Base-by-base conservation (phyloP, 2,797 vertebrate species). In the Catamblyrhynchus diadema region DNA sequence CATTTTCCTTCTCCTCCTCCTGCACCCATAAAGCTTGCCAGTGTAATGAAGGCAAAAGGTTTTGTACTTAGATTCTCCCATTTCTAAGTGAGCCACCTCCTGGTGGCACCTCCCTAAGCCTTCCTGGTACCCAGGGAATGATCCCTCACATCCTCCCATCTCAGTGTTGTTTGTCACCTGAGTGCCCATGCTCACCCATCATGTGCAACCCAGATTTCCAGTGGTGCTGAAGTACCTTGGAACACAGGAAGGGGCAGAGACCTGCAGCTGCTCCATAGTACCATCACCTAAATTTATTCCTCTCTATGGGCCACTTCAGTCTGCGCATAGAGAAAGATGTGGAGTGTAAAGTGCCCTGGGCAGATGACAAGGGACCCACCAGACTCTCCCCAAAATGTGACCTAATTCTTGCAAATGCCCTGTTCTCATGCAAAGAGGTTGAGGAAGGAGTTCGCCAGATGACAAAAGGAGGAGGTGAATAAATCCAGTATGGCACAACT, bases 351-450 rank as follows among this genome's bases (percentile, higher is more conserved):
- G 32, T 56, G 28, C 50, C 71, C 33, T 0, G 0, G n/a, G n/a
- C 32, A 51, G 19, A 27, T 9, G 23, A 60, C 3, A 10, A 67
- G 12, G 21, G 12, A 32, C 12, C 25, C 8, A 11, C 7, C 33
- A 59, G 71, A 42, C 32, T 37, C 32, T 8, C 14, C 48, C 59
- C 5, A 2, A 83, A 90, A 77, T 0, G 2, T 62, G 64, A 82
- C 57, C 51, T 45, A 8, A 30, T 48, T 70, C 65, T 69, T 35
- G 25, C n/a, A 57, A 65, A 69, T 9, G 2, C 30, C 33, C 14
- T 5, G 28, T 37, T 84, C 25, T 64, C 45, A 60, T 0, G 0
- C 67, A 48, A 33, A 75, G 53, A 39, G 0, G 1, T 45, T 4
- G 4, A 57, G 67, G 64, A 77, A 82, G 8, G 24, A 61, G n/a